Base-by-base conservation (phyloP, 2,113 vertebrate genomes). In the Oplegnathus fasciatus region DNA sequence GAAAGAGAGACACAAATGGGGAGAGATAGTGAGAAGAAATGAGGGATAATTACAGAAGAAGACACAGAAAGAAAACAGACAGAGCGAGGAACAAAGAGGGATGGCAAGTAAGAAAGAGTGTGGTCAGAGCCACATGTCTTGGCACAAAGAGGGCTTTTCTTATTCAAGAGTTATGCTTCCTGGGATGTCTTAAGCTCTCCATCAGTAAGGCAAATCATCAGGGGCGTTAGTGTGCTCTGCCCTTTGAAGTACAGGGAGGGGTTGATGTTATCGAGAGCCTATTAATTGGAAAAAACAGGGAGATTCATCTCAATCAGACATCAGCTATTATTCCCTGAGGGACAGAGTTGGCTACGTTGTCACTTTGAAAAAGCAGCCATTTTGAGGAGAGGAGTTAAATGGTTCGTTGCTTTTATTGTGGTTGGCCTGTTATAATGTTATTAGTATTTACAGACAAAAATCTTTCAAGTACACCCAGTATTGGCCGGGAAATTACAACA, bases 111-210 rank as follows among this genome's bases (percentile, higher is more conserved):
- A 66, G 22, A 67, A 78, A 44, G 32, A 67, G 44, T 22, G 77
- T 28, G 73, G 87, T 90, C 52, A 20, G 69, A 86, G 82, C 84
- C 55, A 85, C 68, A 89, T 86, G 78, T 83, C 73, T 87, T 91
- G 83, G 86, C 78, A 73, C 26, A 75, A 70, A 48, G 17, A 28
- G 1, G 18, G 28, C 52, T 80, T 62, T 78, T 52, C 72, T 78
- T 77, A 69, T 75, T 89, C 69, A 75, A 75, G 68, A 82, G 48
- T 57, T 78, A 48, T 79, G 65, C 28, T 88, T 83, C 61, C 67
- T 86, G 74, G 67, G 73, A 91, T 54, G 72, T 89, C 64, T 73
- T 34, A 32, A 69, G 75, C 42, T 44, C 50, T 72, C n/a, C 54
- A 62, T 87, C 55, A 78, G 70, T 50, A 24, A 70, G 66, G 75